phyloP scores from a whole-genome alignment of 2,113 vertebrate genomes.

The Oryzias melastigma region DNA sequence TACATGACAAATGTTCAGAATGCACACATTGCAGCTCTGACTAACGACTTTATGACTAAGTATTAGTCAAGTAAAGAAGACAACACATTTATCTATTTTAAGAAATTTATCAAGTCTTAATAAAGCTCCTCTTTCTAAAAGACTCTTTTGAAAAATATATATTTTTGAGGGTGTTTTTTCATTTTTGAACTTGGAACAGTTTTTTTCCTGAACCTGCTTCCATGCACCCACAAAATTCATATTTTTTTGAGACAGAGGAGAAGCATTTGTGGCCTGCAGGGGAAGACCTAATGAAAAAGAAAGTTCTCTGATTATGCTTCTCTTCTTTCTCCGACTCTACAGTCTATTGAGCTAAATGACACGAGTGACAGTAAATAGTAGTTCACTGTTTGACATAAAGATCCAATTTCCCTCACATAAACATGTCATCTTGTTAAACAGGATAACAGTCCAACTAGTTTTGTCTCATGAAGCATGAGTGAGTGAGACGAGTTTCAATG shows the following conservation, averaged over 20 bases:
- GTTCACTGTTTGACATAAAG: conserved; percentile 16
- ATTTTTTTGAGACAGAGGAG: conserved; percentile 1
- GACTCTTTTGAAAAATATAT: not conserved
- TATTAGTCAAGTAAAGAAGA: no score
- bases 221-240: conserved; percentile 9
- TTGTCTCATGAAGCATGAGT: no score
- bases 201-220: conserved; percentile 1
- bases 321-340: no score
- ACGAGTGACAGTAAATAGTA: conserved; percentile 29
- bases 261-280: conserved; percentile 1
- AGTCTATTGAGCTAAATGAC: conserved; percentile 17
- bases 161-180: not conserved
- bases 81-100: no score
- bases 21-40: no score
- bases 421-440: conserved; percentile 19
- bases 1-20: no score
- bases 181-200: no score
- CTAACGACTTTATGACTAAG: no score
- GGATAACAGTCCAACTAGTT: not conserved
- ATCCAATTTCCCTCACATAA: conserved; percentile 16
- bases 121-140: no score
- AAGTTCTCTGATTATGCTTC: conserved; percentile 12
- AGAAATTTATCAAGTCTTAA: no score
- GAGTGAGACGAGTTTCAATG: no score
- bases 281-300: conserved; percentile 22